Percentiles rank a stretch among this genome's conserved stretches.
phyloP scores from a whole-genome alignment of 1,140 invertebrate genomes.

The Pachyrhynchus sulphureomaculatus region DNA sequence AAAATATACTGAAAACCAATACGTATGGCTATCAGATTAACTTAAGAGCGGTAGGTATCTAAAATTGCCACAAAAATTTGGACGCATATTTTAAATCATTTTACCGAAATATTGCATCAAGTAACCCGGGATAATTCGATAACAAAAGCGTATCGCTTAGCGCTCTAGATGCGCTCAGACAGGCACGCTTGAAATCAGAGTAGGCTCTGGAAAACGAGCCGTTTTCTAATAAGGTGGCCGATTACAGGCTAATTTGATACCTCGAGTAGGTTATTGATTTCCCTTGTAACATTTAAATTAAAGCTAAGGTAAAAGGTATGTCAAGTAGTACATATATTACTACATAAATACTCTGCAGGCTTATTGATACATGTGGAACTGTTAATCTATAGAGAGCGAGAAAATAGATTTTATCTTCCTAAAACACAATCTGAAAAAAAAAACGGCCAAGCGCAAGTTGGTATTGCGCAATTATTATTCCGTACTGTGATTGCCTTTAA shows the following conservation, averaged over 20 bases:
- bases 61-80: slow-evolving; percentile 37
- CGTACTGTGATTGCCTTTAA: no score
- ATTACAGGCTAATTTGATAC: slow-evolving; percentile 44
- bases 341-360: no score
- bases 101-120: slow-evolving; percentile 3
- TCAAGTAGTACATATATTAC: no score
- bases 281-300: no score
- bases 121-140: slow-evolving; percentile 33
- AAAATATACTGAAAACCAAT: not conserved
- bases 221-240: slow-evolving; percentile 43
- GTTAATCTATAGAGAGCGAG: no score
- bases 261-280: no score
- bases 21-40: not conserved
- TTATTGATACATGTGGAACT: no score
- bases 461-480: no score
- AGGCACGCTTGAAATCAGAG: slow-evolving; percentile 42
- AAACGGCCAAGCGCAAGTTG: no score
- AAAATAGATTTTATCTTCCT: no score
- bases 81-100: slow-evolving; percentile 27
- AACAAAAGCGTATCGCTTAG: slow-evolving; percentile 39
- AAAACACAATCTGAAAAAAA: no score
- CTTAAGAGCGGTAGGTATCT: not conserved
- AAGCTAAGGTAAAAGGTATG: no score
- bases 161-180: slow-evolving; percentile 39
- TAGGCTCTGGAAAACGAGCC: slow-evolving; percentile 38